Evolutionary conservation across 2,888 invertebrate species (phyloP).

Genomic region (Gasteruption jaculator): DNA sequence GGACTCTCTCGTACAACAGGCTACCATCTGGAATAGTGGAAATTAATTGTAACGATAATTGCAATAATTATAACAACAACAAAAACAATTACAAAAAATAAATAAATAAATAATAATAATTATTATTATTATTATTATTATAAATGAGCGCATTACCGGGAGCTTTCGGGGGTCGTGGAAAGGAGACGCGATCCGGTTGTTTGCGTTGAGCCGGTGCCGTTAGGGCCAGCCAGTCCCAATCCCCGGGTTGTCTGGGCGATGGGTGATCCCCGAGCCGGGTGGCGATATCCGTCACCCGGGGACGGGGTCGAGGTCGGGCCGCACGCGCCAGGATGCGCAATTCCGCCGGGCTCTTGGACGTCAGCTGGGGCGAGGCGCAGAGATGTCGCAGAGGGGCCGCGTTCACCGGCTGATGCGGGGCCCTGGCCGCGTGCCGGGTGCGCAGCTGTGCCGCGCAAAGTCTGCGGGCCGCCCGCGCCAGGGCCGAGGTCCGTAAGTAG

Average conservation of each 20-base stretch:
- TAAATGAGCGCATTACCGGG: conserved; percentile 56
- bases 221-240: conserved; percentile 68
- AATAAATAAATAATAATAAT: conserved; percentile 4
- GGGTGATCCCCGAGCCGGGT: conserved; percentile 64
- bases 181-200: conserved; percentile 74
- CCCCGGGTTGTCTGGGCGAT: conserved; percentile 50
- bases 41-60: conserved; percentile 2
- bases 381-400: conserved; percentile 48
- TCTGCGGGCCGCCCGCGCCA: conserved; percentile 84
- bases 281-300: conserved; percentile 65
- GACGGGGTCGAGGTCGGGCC: conserved; percentile 42
- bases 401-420: conserved; percentile 64
- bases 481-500: conserved; percentile 86
- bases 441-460: conserved; percentile 79
- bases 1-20: conserved; percentile 79
- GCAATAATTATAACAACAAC: background rate
- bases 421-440: conserved; percentile 82
- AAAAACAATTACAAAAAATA: conserved; percentile 8
- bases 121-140: conserved; percentile 1
- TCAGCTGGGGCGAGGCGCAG: conserved; percentile 44
- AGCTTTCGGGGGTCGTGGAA: conserved; percentile 88
- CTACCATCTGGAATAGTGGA: conserved; percentile 65
- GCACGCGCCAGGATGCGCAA: conserved; percentile 44
- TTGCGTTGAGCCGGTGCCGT: conserved; percentile 76
- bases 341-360: conserved; percentile 41